Evolutionary conservation across 1,140 invertebrate species (phyloP).

Genomic region (Cephus cinctus): DNA sequence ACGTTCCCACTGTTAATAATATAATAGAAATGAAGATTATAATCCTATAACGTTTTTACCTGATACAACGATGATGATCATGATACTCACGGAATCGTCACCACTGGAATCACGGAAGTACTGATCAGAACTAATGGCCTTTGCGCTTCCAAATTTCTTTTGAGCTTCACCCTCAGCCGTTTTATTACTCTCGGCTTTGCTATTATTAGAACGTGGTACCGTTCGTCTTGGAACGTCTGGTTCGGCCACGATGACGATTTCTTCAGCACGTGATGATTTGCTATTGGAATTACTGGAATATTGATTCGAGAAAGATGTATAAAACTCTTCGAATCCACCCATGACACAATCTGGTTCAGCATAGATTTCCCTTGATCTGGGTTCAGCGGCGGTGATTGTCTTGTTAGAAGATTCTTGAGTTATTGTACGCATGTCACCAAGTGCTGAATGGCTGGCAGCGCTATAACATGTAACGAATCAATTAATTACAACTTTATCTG

Average conservation of each 20-base stretch:
- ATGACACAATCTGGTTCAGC: constrained; percentile 25
- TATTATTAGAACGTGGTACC: constrained; percentile 10
- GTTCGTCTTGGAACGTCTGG: constrained; percentile 40
- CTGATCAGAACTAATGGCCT: constrained; percentile 97
- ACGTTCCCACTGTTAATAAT: constrained; percentile 60
- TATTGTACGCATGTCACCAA: constrained; percentile 91
- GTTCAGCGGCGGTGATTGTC: constrained; percentile 36
- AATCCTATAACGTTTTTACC: no score
- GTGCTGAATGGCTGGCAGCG: constrained; percentile 87
- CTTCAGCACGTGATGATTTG: constrained; percentile 34
- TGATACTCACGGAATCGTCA: constrained; percentile 63
- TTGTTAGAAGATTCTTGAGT: constrained; percentile 70
- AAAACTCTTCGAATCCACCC: constrained; percentile 31
- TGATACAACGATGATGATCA: no score
- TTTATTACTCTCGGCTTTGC: constrained; percentile 25
- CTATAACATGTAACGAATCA: constrained; percentile 51
- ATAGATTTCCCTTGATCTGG: constrained; percentile 25
- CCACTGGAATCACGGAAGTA: constrained; percentile 77
- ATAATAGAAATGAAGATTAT: constrained; percentile 3
- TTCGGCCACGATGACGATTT: constrained; percentile 43
- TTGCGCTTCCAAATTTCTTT: constrained; percentile 94
- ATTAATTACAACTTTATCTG: not conserved
- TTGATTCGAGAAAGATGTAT: constrained; percentile 17
- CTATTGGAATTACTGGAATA: constrained; percentile 17
- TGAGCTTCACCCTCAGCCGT: constrained; percentile 68